Base-by-base conservation (phyloP, 2,888 invertebrate species). In the Ormia ochracea region DNA sequence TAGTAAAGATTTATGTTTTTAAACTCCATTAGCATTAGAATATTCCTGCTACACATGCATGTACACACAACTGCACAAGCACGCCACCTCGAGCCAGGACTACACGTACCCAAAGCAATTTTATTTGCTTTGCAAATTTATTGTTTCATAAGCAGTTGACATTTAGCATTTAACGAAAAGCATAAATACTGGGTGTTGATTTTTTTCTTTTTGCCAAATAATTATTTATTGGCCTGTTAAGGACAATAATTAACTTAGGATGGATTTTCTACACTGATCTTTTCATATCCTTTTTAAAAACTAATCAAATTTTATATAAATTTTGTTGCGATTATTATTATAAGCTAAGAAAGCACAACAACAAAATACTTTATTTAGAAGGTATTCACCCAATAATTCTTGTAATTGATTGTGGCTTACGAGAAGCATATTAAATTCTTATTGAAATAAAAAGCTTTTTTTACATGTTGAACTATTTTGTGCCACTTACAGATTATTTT, bases 211-310 rank as follows among this genome's bases (percentile, higher is more conserved):
- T 28, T 63, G 17, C 17, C 17, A 48, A 31, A 54, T 45, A n/a
- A 48, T 69, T 69, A 63, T 76, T 76, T 76, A 69, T 76, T 63
- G 69, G 26, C 17, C 52, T n/a, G 56, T 76, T 63, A 76, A 63
- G 38, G 48, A 43, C 38, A 69, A 76, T 69, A 54, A 63, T 63
- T 76, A 56, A 31, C 9, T 21, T 31, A 41, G 9, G n/a, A 17
- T 43, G 21, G 17, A n/a, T n/a, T n/a, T n/a, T n/a, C n/a, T n/a
- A n/a, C n/a, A n/a, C 14, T 38, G 14, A 26, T 2, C 7, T 58
- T 19, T 41, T 50, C 17, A 28, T 50, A 23, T 72, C 31, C 23
- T 21, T 26, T 48, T 58, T 2, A 28, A 9, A 31, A 4, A 19
- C 52, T 52, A 63, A 54, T 52, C 54, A 61, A 72, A 31, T 28